Percentiles rank a stretch among this genome's conserved stretches.
These are phyloP conservation scores for Parnassius orleans DNA, from an alignment of 2,888 invertebrate species.

Conservation along the genomic window DNA sequence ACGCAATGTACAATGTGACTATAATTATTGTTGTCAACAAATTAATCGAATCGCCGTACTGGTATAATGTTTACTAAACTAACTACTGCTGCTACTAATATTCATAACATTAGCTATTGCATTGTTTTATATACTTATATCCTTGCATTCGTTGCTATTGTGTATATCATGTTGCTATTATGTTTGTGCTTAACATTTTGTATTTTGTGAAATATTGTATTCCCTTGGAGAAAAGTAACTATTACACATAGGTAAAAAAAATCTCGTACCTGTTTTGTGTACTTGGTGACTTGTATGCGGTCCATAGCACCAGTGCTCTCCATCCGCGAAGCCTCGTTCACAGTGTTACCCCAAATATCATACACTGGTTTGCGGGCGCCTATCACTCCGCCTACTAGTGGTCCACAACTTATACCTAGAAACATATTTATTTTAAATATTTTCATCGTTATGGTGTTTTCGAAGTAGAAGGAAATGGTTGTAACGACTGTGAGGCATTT, in stretches of 20 bases:
- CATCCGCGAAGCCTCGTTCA: slow-evolving; percentile 98
- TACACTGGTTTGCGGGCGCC: slow-evolving; percentile 97
- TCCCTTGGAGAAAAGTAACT: neutral
- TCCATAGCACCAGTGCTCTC: slow-evolving; percentile 95
- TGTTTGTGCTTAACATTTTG: neutral
- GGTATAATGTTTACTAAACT: no score
- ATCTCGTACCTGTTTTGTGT: slow-evolving; percentile 39
- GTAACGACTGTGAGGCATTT: no score
- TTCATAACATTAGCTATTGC: no score
- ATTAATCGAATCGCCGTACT: no score
- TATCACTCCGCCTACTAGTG: slow-evolving; percentile 96
- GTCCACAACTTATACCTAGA: slow-evolving; percentile 94
- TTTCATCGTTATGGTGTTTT: no score
- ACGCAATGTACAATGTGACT: no score
- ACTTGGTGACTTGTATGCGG: slow-evolving; percentile 91
- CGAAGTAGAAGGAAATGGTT: no score
- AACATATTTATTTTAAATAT: neutral
- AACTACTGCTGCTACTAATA: no score
- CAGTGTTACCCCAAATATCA: slow-evolving; percentile 98
- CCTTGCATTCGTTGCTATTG: no score
- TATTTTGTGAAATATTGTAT: slow-evolving; percentile 1
- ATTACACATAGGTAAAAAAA: neutral
- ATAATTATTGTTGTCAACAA: no score
- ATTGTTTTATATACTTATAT: no score
- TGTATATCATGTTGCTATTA: no score